These are phyloP conservation scores for Morbakka virulenta DNA, from an alignment of 30 jellyfish, hydroid and myxozoan genomes.

Conservation along the genomic window DNA sequence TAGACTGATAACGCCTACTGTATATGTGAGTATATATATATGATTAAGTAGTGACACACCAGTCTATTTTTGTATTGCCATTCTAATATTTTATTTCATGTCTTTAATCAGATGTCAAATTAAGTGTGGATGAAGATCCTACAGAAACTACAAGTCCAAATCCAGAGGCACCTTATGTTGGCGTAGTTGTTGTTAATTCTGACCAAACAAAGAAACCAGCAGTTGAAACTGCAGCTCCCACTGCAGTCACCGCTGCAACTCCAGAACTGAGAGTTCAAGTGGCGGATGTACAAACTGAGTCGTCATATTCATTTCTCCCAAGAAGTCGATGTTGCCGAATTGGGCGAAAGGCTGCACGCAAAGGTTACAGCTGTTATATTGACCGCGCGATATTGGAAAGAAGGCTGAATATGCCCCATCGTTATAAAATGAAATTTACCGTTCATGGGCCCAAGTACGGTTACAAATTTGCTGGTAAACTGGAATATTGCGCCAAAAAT, in stretches of 20 bases:
- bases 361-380: constrained; percentile 53
- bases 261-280: not conserved
- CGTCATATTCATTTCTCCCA: not conserved
- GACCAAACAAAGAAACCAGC: not conserved
- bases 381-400: constrained; percentile 27
- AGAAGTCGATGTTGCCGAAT: constrained; percentile 51
- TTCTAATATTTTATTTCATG: no score
- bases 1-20: no score
- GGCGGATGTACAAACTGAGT: constrained; percentile 5
- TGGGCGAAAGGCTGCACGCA: constrained; percentile 66
- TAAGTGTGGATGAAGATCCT: no score
- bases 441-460: constrained; percentile 56
- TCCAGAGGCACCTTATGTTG: no score
- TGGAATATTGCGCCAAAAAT: constrained; percentile 50
- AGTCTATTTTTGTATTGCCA: no score
- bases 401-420: constrained; percentile 76
- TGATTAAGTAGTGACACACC: no score
- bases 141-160: no score
- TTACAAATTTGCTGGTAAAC: constrained; percentile 32
- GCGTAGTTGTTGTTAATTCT: no score
- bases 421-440: constrained; percentile 51
- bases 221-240: not conserved
- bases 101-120: no score
- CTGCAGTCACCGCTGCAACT: constrained; percentile 3
- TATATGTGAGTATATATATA: no score